phyloP scores from a whole-genome alignment of 2,113 vertebrate genomes.

The Notechis scutatus region DNA sequence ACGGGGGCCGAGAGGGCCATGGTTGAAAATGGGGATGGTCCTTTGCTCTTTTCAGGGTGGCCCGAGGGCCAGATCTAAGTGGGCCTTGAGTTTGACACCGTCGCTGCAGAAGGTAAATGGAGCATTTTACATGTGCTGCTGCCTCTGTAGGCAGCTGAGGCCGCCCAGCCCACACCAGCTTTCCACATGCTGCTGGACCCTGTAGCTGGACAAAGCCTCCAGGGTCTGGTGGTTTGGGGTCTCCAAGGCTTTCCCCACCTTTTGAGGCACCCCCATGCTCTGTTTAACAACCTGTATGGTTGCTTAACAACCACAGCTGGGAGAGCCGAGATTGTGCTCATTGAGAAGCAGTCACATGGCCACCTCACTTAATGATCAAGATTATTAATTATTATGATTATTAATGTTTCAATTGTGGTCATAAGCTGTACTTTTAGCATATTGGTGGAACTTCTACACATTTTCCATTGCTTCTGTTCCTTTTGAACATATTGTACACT shows the following conservation, averaged over 20 bases:
- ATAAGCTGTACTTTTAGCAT: not conserved
- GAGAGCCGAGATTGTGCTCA: not conserved
- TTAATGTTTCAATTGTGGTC: not conserved
- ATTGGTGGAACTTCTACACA: not conserved
- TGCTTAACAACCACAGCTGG: not conserved
- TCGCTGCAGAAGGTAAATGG: not conserved
- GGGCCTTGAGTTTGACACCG: too few species aligned
- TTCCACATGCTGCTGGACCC: too few species aligned
- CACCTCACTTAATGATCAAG: not conserved
- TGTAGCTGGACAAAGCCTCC: too few species aligned
- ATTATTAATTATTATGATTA: not conserved
- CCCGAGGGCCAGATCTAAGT: too few species aligned
- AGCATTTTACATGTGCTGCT: not conserved
- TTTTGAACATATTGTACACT: not conserved
- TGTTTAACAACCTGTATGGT: too few species aligned
- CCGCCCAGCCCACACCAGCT: too few species aligned
- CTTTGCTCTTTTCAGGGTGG: too few species aligned
- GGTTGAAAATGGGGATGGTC: too few species aligned
- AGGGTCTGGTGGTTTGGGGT: too few species aligned
- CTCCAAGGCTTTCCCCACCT: not conserved
- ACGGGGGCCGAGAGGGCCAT: too few species aligned
- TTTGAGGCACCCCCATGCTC: not conserved
- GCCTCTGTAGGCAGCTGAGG: too few species aligned
- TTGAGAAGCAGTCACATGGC: not conserved
- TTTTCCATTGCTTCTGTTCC: not conserved